Conservation (phyloP, 2,113 vertebrate genomes). For the Rynchops niger region DNA sequence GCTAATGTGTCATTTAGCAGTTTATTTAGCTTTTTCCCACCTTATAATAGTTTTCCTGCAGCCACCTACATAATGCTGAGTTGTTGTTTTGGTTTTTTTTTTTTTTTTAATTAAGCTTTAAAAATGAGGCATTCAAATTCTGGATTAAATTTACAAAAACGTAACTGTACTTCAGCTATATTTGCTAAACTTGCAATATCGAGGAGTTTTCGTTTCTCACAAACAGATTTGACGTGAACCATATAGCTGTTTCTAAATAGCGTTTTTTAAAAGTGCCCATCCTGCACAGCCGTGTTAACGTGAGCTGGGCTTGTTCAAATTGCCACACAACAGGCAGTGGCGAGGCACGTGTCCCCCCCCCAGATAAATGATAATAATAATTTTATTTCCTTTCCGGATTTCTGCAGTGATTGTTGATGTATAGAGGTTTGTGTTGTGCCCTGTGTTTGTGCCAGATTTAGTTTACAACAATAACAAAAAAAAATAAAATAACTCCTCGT, state of each 20-base stretch:
- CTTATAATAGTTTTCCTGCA: background rate
- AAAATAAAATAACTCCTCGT: background rate
- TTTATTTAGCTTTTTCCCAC: background rate
- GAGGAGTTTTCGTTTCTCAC: background rate
- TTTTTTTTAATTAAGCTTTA: background rate
- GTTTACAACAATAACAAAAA: background rate
- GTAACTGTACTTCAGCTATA: background rate
- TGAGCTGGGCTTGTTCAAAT: too few relatives aligned
- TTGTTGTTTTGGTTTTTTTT: background rate
- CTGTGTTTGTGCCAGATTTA: background rate
- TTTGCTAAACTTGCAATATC: background rate
- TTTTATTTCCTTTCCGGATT: background rate
- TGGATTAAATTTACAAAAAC: background rate
- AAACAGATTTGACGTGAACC: background rate
- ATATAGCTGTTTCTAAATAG: background rate
- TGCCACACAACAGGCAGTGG: too few relatives aligned
- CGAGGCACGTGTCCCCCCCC: too few relatives aligned
- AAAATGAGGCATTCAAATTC: background rate
- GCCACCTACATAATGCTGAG: background rate
- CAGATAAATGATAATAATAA: too few relatives aligned
- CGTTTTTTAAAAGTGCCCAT: background rate
- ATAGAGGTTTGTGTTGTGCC: background rate
- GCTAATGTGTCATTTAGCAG: background rate
- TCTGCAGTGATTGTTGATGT: background rate
- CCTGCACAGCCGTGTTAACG: background rate